Base-by-base conservation (phyloP, 2,888 invertebrate genomes). In the Acleris holmiana region DNA sequence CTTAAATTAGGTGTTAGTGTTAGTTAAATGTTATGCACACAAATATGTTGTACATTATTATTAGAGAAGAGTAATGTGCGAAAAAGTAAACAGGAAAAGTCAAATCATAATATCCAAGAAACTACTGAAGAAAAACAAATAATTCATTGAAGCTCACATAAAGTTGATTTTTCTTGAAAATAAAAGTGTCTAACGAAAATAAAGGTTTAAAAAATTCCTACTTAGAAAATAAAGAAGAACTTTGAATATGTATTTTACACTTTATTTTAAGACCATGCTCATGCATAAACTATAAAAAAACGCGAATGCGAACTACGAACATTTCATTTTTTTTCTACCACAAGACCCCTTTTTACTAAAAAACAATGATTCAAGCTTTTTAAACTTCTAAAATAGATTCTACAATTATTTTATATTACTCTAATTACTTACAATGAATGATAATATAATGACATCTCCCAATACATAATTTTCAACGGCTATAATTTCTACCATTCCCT, bases 61-160 rank as follows among this genome's bases (percentile, higher is more conserved):
- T 29, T 35, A 48, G 54, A 67, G 72, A 83, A 87, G 89, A 90
- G 88, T 83, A 90, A 91, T 91, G 91, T 91, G 91, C 91, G 91
- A 91, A 91, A 91, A 86, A 88, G 86, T 80, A 69, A 23, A 74
- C 72, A 71, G 69, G 62, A 66, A 60, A 48, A 66, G 59, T 18
- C 59, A 60, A 64, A 56, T 67, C 3, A 70, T 56, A 61, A 63
- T 65, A 56, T 23, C 8, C 8, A 67, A 65, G 69, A 68, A 71
- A 51, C 10, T 35, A 35, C 51, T 44, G 17, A 51, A 18, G 19
- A 17, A n/a, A 15, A 44, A 44, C 15, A 17, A 44, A 6, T 1
- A n/a, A 15, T 41, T n/a, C n/a, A n/a, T n/a, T n/a, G n/a, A n/a
- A n/a, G n/a, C n/a, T n/a, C n/a, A n/a, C n/a, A n/a, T n/a, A n/a